Base-by-base conservation (phyloP, 2,888 invertebrate genomes). In the Macroteleia sp. region DNA sequence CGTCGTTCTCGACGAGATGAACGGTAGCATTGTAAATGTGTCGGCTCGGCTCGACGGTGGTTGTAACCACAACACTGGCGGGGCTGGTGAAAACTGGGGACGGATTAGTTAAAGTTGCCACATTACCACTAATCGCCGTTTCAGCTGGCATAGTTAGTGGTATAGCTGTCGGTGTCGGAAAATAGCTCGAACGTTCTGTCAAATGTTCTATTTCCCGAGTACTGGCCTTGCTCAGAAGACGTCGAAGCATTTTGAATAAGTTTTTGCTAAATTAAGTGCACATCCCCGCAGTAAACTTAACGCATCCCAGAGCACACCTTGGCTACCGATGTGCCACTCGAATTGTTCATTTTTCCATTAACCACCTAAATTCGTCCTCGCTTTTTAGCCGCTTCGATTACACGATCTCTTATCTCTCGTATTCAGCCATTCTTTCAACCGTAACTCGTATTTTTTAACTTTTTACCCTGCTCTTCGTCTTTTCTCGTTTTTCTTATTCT, bases 21-120 rank as follows among this genome's bases (percentile, higher is more conserved):
- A 86, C 86, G 42, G 89, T 89, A 69, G 87, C 85, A 80, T 89
- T 90, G 86, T 88, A 85, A 80, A 86, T 81, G 81, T 88, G 89
- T 79, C 87, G 86, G 82, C 88, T 85, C 67, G 90, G 84, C 70
- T 89, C 88, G 77, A 84, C 77, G 50, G 89, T 89, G 73, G 84
- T 85, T 71, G 88, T 86, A 80, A 87, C 85, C 82, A 78, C 82
- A 75, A 83, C 81, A 46, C 81, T 82, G 48, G 61, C 83, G 50
- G 85, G 67, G 59, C 83, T 80, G 70, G 79, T 88, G 82, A 87
- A 84, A 79, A 82, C 85, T 84, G 84, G 86, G 85, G 87, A 88
- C 86, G 89, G 87, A 87, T 88, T 88, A 86, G 86, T 81, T 73
- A 86, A 81, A 82, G 87, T 87, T 62, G 87, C 85, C 75, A 84